Evolutionary conservation across 92 coral and sea anemone genomes (phyloP), one percentile per base, ranked within the genome.

Genomic region (Epizoanthus stellaris): DNA sequence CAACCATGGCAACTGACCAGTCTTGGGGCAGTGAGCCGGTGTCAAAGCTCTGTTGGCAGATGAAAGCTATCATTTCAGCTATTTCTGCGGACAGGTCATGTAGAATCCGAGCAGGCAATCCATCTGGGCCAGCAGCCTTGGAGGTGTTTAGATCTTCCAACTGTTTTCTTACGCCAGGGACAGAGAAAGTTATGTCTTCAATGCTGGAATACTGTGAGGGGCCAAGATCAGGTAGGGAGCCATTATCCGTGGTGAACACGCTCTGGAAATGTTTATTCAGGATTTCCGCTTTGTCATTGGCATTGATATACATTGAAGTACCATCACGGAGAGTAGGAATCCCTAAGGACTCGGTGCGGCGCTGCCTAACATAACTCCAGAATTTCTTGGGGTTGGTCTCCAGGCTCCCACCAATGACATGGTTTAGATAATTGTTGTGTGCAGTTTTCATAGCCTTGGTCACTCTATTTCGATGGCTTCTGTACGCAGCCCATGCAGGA

Each of bases 211-310:
- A 53, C 58, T 6, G 58, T 53, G 58, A 13, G 13, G 58, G 58
- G 58, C 58, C 58, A 13, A 53, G 58, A 13, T 53, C 58, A 6
- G 58, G 58, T 6, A 53, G 58, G 58, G 58, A 53, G 13, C 58
- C 58, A 53, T 53, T 53, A 53, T 53, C 58, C 58, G 7, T 6
- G 9, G 58, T 53, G 13, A 53, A 53, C 9, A 53, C 58, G 13
- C 58, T 53, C 58, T 53, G 58, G 58, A 53, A 53, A 53, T 53
- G 58, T 13, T 53, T 6, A 13, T 34, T 88, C 12, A 87, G 42
- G 19, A 69, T 5, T 60, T 88, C 84, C 1, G 87, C 83, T 82
- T 88, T 88, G 11, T 82, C 84, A 8, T 72, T 82, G 52, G 82
- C 87, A 4, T 82, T 16, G 4, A 40, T 5, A 16, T 10, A 5